Evolutionary conservation across 2,113 vertebrate species (phyloP).

Genomic region (Aplodontia rufa): DNA sequence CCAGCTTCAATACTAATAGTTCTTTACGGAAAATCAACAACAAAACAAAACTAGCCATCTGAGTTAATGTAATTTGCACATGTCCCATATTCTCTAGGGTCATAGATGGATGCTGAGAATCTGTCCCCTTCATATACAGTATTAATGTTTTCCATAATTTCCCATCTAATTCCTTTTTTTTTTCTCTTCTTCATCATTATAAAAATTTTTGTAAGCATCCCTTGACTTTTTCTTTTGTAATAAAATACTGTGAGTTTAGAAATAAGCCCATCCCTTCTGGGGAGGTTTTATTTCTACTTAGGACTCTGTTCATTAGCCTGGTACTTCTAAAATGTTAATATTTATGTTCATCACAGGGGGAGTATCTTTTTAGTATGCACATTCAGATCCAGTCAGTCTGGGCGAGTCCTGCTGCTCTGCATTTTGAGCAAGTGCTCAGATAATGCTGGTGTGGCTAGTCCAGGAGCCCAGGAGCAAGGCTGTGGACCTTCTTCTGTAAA

Average conservation of each 20-base stretch:
- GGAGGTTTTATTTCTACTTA: neutral
- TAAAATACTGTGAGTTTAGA: neutral
- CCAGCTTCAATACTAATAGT: conserved; percentile 31
- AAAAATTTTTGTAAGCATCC: neutral
- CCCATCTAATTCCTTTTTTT: neutral
- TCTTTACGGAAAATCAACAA: neutral
- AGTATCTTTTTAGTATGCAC: neutral
- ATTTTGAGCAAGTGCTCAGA: neutral
- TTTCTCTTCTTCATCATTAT: neutral
- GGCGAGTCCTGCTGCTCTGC: neutral
- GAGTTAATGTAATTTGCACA: neutral
- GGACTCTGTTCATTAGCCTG: neutral
- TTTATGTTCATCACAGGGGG: neutral
- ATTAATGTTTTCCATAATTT: neutral
- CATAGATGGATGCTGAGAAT: neutral
- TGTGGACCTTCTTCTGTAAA: neutral
- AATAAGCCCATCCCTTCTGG: neutral
- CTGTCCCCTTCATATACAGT: neutral
- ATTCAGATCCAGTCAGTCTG: neutral
- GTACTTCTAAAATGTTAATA: neutral
- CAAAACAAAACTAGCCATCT: neutral
- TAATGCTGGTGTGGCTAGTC: neutral
- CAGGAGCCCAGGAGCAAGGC: neutral
- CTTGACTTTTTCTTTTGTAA: neutral
- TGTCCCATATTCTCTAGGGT: neutral